Base-by-base conservation (phyloP, 2,113 vertebrate species). In the Salminus brasiliensis region DNA sequence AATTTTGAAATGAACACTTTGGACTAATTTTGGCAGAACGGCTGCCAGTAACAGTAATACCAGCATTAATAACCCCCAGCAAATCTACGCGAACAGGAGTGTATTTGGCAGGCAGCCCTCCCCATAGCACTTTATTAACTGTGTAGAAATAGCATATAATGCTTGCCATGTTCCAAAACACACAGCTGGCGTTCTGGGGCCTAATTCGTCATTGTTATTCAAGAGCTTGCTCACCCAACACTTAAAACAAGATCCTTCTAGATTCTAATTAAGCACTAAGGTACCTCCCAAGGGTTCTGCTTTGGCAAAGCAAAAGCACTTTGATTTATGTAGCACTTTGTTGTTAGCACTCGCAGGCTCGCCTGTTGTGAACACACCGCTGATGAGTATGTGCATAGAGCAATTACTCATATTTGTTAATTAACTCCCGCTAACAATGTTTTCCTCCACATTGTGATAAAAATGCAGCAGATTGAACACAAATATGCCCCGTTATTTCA, bases 171-270 rank as follows among this genome's bases (percentile, higher is more conserved):
- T 85, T 87, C 79, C 81, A 91, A 89, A 91, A 89, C 83, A 91
- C 88, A 88, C 70, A 84, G 79, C 73, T 79, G 88, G 89, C 87
- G 89, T 92, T 91, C 86, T 76, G 72, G 89, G 88, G 89, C 88
- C 88, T 86, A 86, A 91, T 93, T 92, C 91, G 91, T 92, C 92
- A 92, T 92, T 92, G 91, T 93, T 93, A 93, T 93, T 93, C 92
- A 86, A 84, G 89, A 82, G 85, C 86, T 91, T 80, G 81, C 88
- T 93, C 91, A 93, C 90, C 93, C 92, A 80, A 88, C 88, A 91
- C 90, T 93, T 94, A 93, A 92, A 94, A 93, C 92, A 90, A 89
- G 92, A 93, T 93, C 91, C 91, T 93, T 90, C 91, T 93, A 92
- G 91, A 93, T 94, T 93, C 93, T 94, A 94, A 94, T 94, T 92